Evolutionary conservation across 2,797 vertebrate species (phyloP), one percentile per base, ranked within the genome.

Genomic region (Rousettus madagascariensis): DNA sequence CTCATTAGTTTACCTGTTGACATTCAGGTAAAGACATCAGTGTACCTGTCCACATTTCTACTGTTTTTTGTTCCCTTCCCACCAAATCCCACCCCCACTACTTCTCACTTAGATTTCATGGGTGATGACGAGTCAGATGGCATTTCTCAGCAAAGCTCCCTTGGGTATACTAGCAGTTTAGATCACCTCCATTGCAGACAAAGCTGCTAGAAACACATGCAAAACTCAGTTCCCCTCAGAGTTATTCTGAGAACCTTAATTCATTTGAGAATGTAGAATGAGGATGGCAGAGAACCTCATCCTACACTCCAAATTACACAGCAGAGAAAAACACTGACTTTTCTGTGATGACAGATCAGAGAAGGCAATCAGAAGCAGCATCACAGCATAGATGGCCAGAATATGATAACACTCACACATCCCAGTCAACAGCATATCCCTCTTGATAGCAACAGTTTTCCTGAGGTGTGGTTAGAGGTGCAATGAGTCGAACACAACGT

Each of bases 401-500:
- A 36, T 94, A 82, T 84, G 59, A 93, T 95, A 90, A 83, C 57
- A 66, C 53, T 92, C 84, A 72, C 78, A 94, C 36, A 17, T 66
- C 68, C 65, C 36, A 94, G 83, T 38, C 78, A 94, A 74, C 86
- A 41, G 30, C 94, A 75, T 95, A 90, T 97, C 65, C 63, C 95
- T 86, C 26, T 79, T 36, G 26, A 92, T 90, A 90, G 89, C 78
- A 33, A 94, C 97, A 30, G 93, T 84, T 96, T 95, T 98, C 92
- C 96, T 95, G 96, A 98, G 98, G 96, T 97, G 98, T 77, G 94
- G 89, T 82, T 97, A 98, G 96, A 98, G 68, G 97, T 98, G 96
- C 97, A 97, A 98, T 96, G 97, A 98, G 97, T 97, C 97, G 98
- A 98, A 93, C 89, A 88, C 97, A 78, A 97, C 97, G 98, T 98